Evolutionary conservation across 2,797 vertebrate genomes (phyloP), one percentile per base, ranked within the genome.

Genomic region (Protosalanx chinensis): DNA sequence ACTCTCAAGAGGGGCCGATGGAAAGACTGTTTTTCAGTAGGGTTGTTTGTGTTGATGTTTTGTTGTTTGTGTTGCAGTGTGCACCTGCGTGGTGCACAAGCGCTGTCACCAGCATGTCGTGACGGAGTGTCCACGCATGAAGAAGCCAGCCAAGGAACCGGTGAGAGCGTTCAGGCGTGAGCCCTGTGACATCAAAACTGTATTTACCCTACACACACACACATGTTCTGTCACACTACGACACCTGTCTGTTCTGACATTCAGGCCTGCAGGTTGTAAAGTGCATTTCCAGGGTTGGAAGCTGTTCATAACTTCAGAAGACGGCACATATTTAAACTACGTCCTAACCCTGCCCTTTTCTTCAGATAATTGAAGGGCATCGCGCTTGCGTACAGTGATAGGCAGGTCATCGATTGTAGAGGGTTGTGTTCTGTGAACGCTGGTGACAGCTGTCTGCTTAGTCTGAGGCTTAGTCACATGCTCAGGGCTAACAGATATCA

Each of bases 11-110:
- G 18, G 51, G 3, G 18, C 4, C 16, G 3, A n/a, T n/a, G 51
- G 51, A 56, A n/a, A 8, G 15, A 53, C 51, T 18, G 18, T 16
- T 30, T 23, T 16, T 18, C 8, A 30, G 18, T 33, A 12, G 49
- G 3, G 13, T 51, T 51, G 49, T 51, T 18, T 5, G n/a, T 56
- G 51, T 56, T 20, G 4, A 59, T 20, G n/a, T n/a, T 58, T 7
- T 13, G 41, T 49, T 35, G 29, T 27, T 46, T 30, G 16, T 59
- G 33, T 46, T 58, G 2, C 80, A 98, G 97, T 99, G 68, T 98
- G 97, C 80, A 96, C 96, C 65, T 99, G 97, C 77, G 97, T 99
- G 18, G 97, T 99, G 79, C 97, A 99, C 88, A 98, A 98, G 77
- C 94, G 97, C 83, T 98, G 97, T 89, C 97, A 98, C 81, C 93